Conservation (phyloP, 2,797 vertebrate genomes). For the Clarias platycephalus region DNA sequence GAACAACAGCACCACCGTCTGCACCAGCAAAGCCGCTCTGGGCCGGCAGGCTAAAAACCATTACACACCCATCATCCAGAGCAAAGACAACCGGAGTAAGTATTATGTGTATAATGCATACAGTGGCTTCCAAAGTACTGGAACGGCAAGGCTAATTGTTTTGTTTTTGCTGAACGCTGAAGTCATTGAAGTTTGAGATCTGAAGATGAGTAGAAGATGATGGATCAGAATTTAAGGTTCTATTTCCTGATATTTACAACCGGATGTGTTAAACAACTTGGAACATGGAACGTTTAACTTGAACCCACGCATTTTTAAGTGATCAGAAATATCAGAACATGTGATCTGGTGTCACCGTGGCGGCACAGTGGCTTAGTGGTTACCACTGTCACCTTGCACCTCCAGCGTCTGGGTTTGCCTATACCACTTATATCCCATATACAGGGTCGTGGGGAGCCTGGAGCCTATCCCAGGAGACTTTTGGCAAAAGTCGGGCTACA, state of each 20-base stretch:
- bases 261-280: not conserved
- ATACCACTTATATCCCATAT: no score
- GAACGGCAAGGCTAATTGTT: not conserved
- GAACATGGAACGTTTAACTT: not conserved
- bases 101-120: constrained; percentile 27
- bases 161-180: not conserved
- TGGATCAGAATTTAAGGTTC: not conserved
- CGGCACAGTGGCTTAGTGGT: no score
- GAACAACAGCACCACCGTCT: constrained; percentile 76
- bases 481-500: no score
- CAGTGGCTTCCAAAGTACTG: not conserved
- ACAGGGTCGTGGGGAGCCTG: no score
- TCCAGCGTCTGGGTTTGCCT: no score
- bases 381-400: no score
- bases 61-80: constrained; percentile 80
- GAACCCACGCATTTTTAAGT: not conserved
- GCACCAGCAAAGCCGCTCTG: constrained; percentile 70
- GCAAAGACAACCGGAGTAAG: constrained; percentile 88
- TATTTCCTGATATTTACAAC: not conserved
- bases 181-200: not conserved
- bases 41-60: constrained; percentile 81
- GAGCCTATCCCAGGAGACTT: no score
- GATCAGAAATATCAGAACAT: not conserved
- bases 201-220: not conserved
- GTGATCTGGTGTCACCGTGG: no score